These are phyloP conservation scores for Dipodomys stephensi DNA, from an alignment of 2,113 vertebrate species.

Conservation along the genomic window DNA sequence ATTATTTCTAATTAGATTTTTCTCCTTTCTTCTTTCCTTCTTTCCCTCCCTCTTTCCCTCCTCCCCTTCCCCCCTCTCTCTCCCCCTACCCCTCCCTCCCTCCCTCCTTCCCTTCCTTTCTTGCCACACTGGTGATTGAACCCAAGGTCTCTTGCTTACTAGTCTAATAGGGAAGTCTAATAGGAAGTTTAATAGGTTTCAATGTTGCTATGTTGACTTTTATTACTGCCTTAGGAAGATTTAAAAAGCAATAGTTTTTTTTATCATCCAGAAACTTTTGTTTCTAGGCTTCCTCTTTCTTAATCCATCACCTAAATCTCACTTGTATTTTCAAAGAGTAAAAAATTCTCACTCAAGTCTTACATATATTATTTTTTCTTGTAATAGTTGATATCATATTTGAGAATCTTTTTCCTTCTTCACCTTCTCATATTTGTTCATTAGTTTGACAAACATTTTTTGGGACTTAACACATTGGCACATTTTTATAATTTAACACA, in stretches of 20 bases:
- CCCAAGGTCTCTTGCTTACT: too few relatives aligned
- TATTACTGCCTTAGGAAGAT: background rate
- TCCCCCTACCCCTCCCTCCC: too few relatives aligned
- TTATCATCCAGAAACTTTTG: background rate
- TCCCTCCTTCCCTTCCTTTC: too few relatives aligned
- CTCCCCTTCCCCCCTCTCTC: too few relatives aligned
- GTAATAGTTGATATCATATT: background rate
- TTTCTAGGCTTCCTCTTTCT: background rate
- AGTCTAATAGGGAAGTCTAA: too few relatives aligned
- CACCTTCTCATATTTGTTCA: background rate
- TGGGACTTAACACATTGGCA: background rate
- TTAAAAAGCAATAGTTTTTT: background rate
- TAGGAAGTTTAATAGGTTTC: too few relatives aligned
- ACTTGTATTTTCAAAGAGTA: background rate
- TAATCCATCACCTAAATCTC: background rate
- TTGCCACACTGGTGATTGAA: too few relatives aligned
- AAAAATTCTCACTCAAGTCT: background rate
- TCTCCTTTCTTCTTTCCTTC: too few relatives aligned
- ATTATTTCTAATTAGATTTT: conserved; percentile 13
- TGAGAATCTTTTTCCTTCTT: background rate
- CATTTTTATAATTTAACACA: background rate
- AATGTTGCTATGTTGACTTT: background rate
- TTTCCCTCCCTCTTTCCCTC: too few relatives aligned
- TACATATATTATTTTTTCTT: background rate
- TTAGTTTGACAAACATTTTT: conserved; percentile 41